phyloP scores from a whole-genome alignment of 1,140 invertebrate species.

The Telenomus remus region DNA sequence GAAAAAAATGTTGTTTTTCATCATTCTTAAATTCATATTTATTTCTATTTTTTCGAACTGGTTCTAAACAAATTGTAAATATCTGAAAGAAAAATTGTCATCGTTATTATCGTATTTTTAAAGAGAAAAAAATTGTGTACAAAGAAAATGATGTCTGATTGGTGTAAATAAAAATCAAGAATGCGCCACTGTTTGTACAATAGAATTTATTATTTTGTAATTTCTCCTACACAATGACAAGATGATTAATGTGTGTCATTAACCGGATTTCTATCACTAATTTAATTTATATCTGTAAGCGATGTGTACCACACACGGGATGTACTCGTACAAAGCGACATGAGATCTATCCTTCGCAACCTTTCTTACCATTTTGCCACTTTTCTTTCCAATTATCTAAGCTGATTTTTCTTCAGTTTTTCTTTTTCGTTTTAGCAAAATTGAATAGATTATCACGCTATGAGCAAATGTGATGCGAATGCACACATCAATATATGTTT shows the following conservation, averaged over 20 bases:
- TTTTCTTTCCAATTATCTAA: constrained; percentile 5
- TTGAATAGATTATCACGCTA: neutral
- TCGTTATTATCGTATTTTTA: no score
- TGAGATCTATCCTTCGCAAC: constrained; percentile 46
- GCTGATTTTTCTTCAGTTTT: constrained; percentile 2
- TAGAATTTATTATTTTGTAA: constrained; percentile 44
- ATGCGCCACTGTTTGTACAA: constrained; percentile 26
- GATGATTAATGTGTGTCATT: constrained; percentile 42
- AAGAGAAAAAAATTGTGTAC: no score
- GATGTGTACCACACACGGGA: constrained; percentile 21
- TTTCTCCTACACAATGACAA: constrained; percentile 52
- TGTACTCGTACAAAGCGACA: constrained; percentile 52
- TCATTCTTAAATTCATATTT: no score
- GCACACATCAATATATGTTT: no score
- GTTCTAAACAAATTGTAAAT: no score
- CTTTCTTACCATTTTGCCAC: neutral
- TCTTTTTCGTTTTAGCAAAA: no score
- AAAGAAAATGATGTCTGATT: no score
- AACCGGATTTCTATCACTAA: constrained; percentile 27
- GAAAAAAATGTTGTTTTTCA: no score
- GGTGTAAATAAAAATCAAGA: neutral
- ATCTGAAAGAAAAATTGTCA: no score
- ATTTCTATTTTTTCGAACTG: no score
- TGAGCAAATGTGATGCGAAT: no score
- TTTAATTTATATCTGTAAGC: constrained; percentile 41